A percentile compares a stretch with the other conserved stretches of the same genome.
phyloP scores from a whole-genome alignment of 2,888 invertebrate genomes.

The Bombyx huttoni region DNA sequence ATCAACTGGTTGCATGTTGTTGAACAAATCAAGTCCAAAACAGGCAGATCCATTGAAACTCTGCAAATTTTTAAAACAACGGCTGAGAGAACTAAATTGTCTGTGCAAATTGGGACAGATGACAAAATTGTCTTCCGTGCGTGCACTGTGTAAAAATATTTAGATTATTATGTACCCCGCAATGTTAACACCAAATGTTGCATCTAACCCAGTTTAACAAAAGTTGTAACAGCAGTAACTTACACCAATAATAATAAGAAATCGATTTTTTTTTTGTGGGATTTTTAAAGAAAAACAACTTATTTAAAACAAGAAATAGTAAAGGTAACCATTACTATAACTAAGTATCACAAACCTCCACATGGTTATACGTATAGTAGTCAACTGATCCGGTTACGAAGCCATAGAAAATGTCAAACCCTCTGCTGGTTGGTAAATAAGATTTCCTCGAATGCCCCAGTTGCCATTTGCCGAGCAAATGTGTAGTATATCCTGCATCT shows the following conservation, averaged over 20 bases:
- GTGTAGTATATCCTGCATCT: slow-evolving; percentile 82
- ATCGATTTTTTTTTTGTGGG: no score
- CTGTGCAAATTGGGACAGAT: not conserved
- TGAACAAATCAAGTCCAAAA: slow-evolving; percentile 29
- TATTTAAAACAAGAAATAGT: no score
- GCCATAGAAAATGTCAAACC: slow-evolving; percentile 86
- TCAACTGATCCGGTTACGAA: slow-evolving; percentile 85
- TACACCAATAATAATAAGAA: no score
- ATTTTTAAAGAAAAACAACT: no score
- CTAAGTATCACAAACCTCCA: slow-evolving; percentile 21
- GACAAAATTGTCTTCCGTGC: not conserved
- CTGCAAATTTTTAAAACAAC: slow-evolving; percentile 15
- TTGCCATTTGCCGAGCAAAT: slow-evolving; percentile 90
- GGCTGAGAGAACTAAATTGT: not conserved
- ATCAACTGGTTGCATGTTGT: slow-evolving; percentile 21
- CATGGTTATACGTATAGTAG: slow-evolving; percentile 78
- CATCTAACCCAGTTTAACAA: no score
- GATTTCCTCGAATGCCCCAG: slow-evolving; percentile 80
- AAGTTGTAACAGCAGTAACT: no score
- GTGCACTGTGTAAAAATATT: not conserved
- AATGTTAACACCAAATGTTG: no score
- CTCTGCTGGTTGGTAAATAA: slow-evolving; percentile 80
- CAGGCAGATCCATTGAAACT: slow-evolving; percentile 21
- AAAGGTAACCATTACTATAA: not conserved
- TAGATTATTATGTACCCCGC: not conserved